phyloP scores from a whole-genome alignment of 2,113 vertebrate genomes.

The Lagopus muta region DNA sequence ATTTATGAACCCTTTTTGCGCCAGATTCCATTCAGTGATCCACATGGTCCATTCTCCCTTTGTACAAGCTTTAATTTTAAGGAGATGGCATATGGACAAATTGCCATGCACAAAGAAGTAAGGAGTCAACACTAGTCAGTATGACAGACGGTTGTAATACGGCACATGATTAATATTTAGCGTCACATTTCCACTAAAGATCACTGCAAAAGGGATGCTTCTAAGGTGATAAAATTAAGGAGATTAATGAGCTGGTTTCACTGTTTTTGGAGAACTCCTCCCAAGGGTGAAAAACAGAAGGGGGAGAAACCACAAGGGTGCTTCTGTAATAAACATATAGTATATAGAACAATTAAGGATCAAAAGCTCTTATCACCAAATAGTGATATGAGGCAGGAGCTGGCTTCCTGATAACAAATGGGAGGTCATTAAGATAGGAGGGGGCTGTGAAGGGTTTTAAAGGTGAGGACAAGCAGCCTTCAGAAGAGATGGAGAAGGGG shows the following conservation, averaged over 20 bases:
- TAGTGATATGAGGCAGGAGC: fast-evolving
- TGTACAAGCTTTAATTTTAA: background rate
- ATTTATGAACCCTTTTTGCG: background rate
- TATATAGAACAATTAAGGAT: background rate
- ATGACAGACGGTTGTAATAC: background rate
- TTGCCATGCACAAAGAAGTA: background rate
- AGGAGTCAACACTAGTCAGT: background rate
- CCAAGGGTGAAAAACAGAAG: background rate
- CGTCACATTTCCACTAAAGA: background rate
- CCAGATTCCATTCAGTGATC: background rate
- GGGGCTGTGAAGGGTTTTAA: background rate
- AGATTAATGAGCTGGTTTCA: background rate
- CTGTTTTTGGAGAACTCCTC: background rate
- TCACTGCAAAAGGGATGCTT: background rate
- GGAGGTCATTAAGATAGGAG: background rate
- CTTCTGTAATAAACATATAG: background rate
- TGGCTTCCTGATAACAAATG: background rate
- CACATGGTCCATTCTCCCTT: background rate
- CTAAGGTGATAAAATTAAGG: background rate
- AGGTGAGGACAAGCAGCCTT: background rate
- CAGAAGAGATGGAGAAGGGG: background rate
- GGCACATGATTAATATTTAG: background rate
- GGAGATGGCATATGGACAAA: background rate
- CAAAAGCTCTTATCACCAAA: background rate
- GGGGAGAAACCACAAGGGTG: background rate